Base-by-base conservation (phyloP, 1,140 invertebrate species). In the Papilio polytes region DNA sequence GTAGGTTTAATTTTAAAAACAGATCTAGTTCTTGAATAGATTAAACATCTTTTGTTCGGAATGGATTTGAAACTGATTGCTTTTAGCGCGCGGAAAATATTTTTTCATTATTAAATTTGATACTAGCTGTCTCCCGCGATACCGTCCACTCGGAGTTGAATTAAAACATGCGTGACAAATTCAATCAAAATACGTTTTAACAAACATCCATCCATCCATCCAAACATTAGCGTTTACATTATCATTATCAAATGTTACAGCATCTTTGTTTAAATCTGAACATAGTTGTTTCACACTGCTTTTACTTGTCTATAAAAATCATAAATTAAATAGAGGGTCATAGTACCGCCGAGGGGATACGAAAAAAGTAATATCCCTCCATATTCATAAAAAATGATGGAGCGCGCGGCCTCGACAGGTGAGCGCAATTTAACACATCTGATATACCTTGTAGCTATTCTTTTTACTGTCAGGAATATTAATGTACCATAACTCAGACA, bases 401-500 rank as follows among this genome's bases (percentile, higher is more conserved):
- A 66, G 36, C 77, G 53, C 36, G n/a, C 77, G 36, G 31, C 20
- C 56, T 41, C 77, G 77, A 78, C 77, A 78, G 77, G 77, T 78
- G 77, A 78, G 46, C 77, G 77, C 77, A 66, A 78, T 78, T 78
- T 78, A 78, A 78, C 77, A 78, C 77, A 66, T 66, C 77, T 78
- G 26, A 78, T 78, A 66, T 78, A 66, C 56, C 41, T 44, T 46
- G 77, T 44, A 63, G 77, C 56, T 66, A 78, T 78, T 78, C 77
- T 78, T 78, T 78, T 66, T 46, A 78, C 77, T 83, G 80, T 83
- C 82, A 48, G 56, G 80, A 72, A 83, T 80, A 83, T 83, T 81
- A 83, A 83, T 78, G 78, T 73, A 46, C 70, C 74, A 80, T 83
- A 83, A 83, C 80, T 83, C 82, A 80, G 15, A 7, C 48, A 56